A percentile compares a stretch with the other conserved stretches of the same genome.
phyloP scores from a whole-genome alignment of 1,140 invertebrate species.

The Sycophaga agraensis region DNA sequence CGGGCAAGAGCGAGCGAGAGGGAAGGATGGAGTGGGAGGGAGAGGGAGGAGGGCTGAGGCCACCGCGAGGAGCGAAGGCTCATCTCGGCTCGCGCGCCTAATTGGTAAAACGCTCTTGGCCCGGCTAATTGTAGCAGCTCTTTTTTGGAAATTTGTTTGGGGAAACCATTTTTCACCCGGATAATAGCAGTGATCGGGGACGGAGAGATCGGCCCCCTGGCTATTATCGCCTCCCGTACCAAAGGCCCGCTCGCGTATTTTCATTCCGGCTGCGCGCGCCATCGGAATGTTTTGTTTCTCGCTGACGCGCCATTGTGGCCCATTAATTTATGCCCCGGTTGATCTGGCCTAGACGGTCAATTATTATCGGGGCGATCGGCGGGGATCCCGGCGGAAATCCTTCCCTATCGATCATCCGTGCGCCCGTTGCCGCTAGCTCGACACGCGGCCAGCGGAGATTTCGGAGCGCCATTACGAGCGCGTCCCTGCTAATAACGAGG shows the following conservation, averaged over 20 bases:
- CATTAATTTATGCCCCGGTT: slow-evolving; percentile 18
- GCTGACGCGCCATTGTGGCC: not conserved
- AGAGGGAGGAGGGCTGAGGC: too few species aligned
- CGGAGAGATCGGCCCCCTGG: slow-evolving; percentile 15
- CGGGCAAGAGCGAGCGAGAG: too few species aligned
- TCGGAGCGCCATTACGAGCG: too few species aligned
- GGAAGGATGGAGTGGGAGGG: too few species aligned
- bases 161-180: slow-evolving; percentile 43
- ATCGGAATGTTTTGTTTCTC: not conserved
- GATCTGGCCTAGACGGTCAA: not conserved
- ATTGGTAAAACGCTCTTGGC: slow-evolving; percentile 31
- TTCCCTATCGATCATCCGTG: slow-evolving; percentile 18
- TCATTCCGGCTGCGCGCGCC: not conserved
- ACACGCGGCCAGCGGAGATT: too few species aligned
- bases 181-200: slow-evolving; percentile 35
- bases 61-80: slow-evolving; percentile 29
- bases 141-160: slow-evolving; percentile 39
- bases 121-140: slow-evolving; percentile 39
- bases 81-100: slow-evolving; percentile 32
- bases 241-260: not conserved
- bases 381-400: not conserved
- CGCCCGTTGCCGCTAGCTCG: too few species aligned
- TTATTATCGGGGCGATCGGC: slow-evolving; percentile 1
- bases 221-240: slow-evolving; percentile 34
- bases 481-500: too few species aligned